These are phyloP conservation scores for Ancistrus triradiatus DNA, from an alignment of 2,113 vertebrate species.

Conservation along the genomic window DNA sequence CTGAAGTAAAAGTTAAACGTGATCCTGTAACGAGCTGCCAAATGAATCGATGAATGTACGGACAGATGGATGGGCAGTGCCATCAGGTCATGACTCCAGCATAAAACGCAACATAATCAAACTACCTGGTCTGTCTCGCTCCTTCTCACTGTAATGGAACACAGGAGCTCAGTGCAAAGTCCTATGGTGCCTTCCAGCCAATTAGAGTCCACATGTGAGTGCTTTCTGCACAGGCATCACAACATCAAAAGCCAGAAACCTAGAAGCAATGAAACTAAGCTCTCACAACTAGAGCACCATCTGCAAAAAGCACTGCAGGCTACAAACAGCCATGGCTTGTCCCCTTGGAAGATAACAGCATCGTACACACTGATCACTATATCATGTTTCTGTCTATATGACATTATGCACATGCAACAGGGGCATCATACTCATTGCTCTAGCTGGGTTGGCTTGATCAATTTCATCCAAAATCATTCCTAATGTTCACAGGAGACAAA, in stretches of 20 bases:
- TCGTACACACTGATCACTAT: too few relatives aligned
- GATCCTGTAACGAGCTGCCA: too few relatives aligned
- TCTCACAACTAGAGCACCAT: conserved; percentile 26
- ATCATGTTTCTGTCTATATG: too few relatives aligned
- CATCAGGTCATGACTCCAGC: conserved; percentile 34
- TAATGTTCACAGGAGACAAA: too few relatives aligned
- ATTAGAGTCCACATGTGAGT: conserved; percentile 43
- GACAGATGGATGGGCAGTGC: background rate
- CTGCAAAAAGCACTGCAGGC: conserved; percentile 15
- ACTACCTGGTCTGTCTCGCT: conserved; percentile 23
- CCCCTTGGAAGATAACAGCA: conserved; percentile 6
- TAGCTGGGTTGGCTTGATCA: too few relatives aligned
- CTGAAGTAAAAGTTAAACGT: too few relatives aligned
- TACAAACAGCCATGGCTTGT: conserved; percentile 5
- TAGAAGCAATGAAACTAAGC: conserved; percentile 15
- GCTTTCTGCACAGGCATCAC: conserved; percentile 38
- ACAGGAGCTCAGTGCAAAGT: conserved; percentile 32
- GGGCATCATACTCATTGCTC: too few relatives aligned
- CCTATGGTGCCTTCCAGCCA: conserved; percentile 38
- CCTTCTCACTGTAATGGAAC: conserved; percentile 26
- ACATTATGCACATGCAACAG: too few relatives aligned
- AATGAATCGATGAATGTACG: background rate
- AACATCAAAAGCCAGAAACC: conserved; percentile 39
- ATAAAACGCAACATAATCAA: conserved; percentile 35
- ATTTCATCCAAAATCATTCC: too few relatives aligned